phyloP scores from a whole-genome alignment of 1,140 invertebrate genomes.

The Diabrotica virgifera region DNA sequence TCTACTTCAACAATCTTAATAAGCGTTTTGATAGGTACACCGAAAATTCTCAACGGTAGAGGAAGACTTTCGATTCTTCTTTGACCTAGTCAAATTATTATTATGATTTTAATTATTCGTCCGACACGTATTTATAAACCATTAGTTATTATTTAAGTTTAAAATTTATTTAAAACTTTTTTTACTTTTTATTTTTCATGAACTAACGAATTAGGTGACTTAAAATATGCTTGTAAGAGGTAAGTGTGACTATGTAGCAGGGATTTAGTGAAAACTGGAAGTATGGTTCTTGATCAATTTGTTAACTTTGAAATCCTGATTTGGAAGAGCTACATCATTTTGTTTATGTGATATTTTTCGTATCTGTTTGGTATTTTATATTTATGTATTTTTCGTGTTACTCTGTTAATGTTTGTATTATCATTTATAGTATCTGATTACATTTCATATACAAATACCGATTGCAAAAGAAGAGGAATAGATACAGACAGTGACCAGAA shows the following conservation, averaged over 20 bases:
- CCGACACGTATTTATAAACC: neutral
- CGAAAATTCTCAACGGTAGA: slow-evolving; percentile 12
- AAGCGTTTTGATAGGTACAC: slow-evolving; percentile 9
- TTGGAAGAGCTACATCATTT: too few species aligned
- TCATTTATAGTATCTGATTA: too few species aligned
- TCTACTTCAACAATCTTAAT: slow-evolving; percentile 5
- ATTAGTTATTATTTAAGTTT: slow-evolving; percentile 8
- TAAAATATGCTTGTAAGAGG: neutral
- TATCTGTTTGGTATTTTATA: too few species aligned
- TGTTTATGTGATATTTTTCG: too few species aligned
- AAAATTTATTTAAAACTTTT: slow-evolving; percentile 11
- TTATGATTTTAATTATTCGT: slow-evolving; percentile 1
- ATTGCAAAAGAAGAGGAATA: too few species aligned
- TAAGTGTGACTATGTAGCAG: neutral
- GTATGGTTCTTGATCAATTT: too few species aligned
- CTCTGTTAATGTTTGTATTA: too few species aligned
- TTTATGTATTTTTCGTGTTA: too few species aligned
- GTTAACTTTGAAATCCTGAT: too few species aligned
- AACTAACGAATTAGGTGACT: slow-evolving; percentile 1
- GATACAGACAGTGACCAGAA: too few species aligned
- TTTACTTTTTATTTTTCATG: slow-evolving; percentile 4
- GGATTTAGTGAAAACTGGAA: too few species aligned
- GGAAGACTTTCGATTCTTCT: slow-evolving; percentile 9
- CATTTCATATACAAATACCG: too few species aligned
- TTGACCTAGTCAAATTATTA: slow-evolving; percentile 6